Percentiles rank a stretch among this genome's conserved stretches.
These are phyloP conservation scores for Mesorhabditis spiculigera DNA, from an alignment of 2,888 invertebrate genomes.

Conservation along the genomic window DNA sequence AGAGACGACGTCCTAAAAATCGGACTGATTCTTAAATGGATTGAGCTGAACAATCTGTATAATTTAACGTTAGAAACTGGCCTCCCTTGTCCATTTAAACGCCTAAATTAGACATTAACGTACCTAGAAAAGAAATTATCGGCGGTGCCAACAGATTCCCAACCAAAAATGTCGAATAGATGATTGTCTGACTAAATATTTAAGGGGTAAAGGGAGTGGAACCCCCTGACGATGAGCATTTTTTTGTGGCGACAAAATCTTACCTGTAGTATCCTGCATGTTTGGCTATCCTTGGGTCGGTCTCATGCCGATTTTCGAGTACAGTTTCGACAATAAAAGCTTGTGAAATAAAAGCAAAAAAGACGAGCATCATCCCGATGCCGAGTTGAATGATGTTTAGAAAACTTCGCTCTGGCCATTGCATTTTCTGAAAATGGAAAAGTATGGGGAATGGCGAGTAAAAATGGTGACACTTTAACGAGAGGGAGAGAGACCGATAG, in stretches of 20 bases:
- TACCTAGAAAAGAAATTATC: neutral
- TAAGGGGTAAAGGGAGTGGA: neutral
- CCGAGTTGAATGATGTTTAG: neutral
- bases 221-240: neutral
- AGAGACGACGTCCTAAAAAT: neutral
- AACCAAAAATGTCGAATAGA: neutral
- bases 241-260: neutral
- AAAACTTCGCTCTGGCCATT: neutral
- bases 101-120: too few relatives aligned
- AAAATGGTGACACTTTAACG: too few relatives aligned
- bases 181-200: neutral
- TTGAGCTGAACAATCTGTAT: too few relatives aligned
- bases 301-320: neutral
- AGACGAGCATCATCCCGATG: slow-evolving; percentile 4
- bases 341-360: slow-evolving; percentile 3
- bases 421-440: neutral
- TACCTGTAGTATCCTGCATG: slow-evolving; percentile 3
- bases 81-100: too few relatives aligned
- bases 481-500: too few relatives aligned
- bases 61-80: too few relatives aligned
- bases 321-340: slow-evolving; percentile 2
- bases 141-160: slow-evolving; percentile 1
- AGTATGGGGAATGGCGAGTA: too few relatives aligned
- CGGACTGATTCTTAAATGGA: too few relatives aligned
- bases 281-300: neutral